Base-by-base conservation (phyloP, 2,888 invertebrate genomes). In the Tinea semifulvella region DNA sequence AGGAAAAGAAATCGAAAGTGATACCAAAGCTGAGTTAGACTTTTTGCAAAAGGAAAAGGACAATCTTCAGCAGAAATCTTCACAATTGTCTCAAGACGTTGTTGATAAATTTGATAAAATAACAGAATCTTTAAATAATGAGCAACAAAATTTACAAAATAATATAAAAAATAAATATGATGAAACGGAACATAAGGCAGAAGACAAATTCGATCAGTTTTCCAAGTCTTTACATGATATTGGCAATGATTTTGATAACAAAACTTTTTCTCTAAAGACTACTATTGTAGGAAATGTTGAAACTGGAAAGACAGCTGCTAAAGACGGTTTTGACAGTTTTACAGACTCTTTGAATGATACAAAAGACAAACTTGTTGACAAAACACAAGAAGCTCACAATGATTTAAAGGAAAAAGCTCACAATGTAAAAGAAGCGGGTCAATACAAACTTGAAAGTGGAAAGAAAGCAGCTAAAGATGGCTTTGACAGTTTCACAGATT, bases 1-100 rank as follows among this genome's bases (percentile, higher is more conserved):
- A 11, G 42, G 19, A 2, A 22, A 38, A 39, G 46, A 22, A 17
- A 51, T 63, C 43, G 58, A 66, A 40, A 60, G 56, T 42, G 63
- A 65, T 46, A 48, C 67, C 2, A 59, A 66, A 28, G 71, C 68
- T 50, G 61, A 58, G n/a, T 53, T 72, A 43, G 58, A 61, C 31
- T 71, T 71, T 48, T 49, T 72, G 27, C 60, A 66, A 45, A 65
- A 72, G 47, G 71, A 74, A 51, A 71, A 70, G 38, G 69, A 75
- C 44, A 62, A 68, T 46, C 53, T 73, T n/a, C 64, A 69, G 46
- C 63, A 71, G 43, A 66, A 68, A 52, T 51, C 62, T 18, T 54
- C 55, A 10, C 63, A 67, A 49, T 51, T 57, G 1, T 56, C 58
- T 20, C 66, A 71, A 44, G 65, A 70, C 50, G 46, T 71, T 6